A percentile compares a stretch with the other conserved stretches of the same genome.
phyloP scores from a whole-genome alignment of 2,888 invertebrate species.

The Drosophila differens region DNA sequence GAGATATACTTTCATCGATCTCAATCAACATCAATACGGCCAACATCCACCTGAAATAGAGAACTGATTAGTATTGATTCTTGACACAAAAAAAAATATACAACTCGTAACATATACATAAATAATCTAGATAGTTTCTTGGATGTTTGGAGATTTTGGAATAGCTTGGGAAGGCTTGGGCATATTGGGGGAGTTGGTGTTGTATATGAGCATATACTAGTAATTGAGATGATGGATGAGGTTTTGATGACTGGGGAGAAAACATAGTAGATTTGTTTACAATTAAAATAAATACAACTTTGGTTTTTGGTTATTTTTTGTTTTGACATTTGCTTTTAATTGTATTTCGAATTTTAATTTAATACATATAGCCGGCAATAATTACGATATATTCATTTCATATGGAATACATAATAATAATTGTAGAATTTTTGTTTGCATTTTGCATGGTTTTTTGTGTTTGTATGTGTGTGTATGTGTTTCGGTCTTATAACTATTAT shows the following conservation, averaged over 20 bases:
- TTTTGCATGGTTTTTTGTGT: slow-evolving; percentile 28
- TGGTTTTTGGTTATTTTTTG: slow-evolving; percentile 54
- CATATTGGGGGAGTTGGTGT: slow-evolving; percentile 5
- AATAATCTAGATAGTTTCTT: slow-evolving; percentile 1
- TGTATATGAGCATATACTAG: slow-evolving; percentile 26
- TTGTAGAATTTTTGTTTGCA: slow-evolving; percentile 44
- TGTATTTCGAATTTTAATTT: slow-evolving; percentile 76
- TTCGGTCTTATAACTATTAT: slow-evolving; percentile 40
- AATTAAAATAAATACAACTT: slow-evolving; percentile 75
- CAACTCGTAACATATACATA: slow-evolving; percentile 3
- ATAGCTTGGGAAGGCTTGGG: slow-evolving; percentile 11
- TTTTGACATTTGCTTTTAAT: slow-evolving; percentile 78
- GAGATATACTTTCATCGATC: slow-evolving; percentile 47
- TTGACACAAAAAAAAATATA: slow-evolving; percentile 25
- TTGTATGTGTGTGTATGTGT: slow-evolving; percentile 17
- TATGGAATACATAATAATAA: slow-evolving; percentile 71
- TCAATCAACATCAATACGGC: slow-evolving; percentile 55
- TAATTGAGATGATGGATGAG: slow-evolving; percentile 19
- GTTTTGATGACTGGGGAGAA: slow-evolving; percentile 20
- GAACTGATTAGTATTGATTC: slow-evolving; percentile 83
- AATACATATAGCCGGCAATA: slow-evolving; percentile 79
- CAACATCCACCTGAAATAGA: slow-evolving; percentile 84
- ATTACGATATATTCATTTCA: slow-evolving; percentile 65
- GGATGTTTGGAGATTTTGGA: slow-evolving; percentile 2
- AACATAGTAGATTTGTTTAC: slow-evolving; percentile 16